Evolutionary conservation across 2,113 vertebrate genomes (phyloP).

Genomic region (Leuciscus idus): DNA sequence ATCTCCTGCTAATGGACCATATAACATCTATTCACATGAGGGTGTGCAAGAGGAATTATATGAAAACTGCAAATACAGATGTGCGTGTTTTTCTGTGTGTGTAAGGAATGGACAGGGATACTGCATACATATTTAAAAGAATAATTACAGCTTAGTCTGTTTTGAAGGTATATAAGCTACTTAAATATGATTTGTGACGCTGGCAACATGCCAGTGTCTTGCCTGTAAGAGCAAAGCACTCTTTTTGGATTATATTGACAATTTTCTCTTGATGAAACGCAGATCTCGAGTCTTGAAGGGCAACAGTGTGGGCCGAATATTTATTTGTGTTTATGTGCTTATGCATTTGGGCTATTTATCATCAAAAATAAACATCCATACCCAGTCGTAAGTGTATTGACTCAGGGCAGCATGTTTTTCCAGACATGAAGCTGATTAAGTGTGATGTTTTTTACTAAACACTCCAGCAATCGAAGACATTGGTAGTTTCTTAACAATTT

Average conservation of each 20-base stretch:
- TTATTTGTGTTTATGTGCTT: slow-evolving; percentile 51
- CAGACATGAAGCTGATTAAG: slow-evolving; percentile 24
- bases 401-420: slow-evolving; percentile 28
- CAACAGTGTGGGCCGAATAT: slow-evolving; percentile 29
- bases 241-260: slow-evolving; percentile 10
- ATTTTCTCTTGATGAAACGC: slow-evolving; percentile 44
- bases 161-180: slow-evolving; percentile 27
- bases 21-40: neutral
- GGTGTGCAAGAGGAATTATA: slow-evolving; percentile 13
- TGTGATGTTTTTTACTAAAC: slow-evolving; percentile 21
- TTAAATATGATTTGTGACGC: slow-evolving; percentile 21
- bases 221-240: neutral
- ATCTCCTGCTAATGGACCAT: neutral
- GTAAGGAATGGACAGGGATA: neutral
- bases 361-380: slow-evolving; percentile 39
- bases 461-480: slow-evolving; percentile 8
- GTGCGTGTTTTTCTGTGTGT: neutral
- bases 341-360: slow-evolving; percentile 55
- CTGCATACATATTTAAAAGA: neutral
- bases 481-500: slow-evolving; percentile 8
- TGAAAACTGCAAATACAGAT: slow-evolving; percentile 2
- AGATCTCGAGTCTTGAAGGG: slow-evolving; percentile 37
- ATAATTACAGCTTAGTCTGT: slow-evolving; percentile 25
- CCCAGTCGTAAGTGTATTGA: slow-evolving; percentile 36
- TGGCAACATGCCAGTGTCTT: neutral